Conservation (phyloP, 64 coral and sea anemone genomes). For the Anthopleura sola region DNA sequence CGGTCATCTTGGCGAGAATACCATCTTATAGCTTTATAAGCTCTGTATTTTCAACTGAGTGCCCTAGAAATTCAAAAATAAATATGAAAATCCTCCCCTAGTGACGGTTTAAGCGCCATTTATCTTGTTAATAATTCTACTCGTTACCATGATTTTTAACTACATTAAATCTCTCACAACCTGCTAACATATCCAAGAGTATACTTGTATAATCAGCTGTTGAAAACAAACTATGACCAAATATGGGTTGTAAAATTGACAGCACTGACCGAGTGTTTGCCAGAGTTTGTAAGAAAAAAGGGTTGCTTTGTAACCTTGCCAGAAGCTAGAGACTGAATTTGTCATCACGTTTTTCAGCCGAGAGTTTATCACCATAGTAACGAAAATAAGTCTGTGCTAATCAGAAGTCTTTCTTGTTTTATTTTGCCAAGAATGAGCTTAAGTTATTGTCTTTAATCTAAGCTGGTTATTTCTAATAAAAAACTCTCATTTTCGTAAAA, state of each 20-base stretch:
- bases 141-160: conserved; percentile 2
- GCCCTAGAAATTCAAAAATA: neutral
- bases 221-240: conserved; percentile 44
- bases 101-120: neutral
- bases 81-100: neutral
- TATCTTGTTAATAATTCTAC: neutral
- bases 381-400: neutral
- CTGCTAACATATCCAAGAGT: conserved; percentile 4
- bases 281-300: neutral
- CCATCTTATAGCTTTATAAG: neutral
- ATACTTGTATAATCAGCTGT: conserved; percentile 59
- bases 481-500: too few relatives aligned
- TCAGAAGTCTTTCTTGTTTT: neutral
- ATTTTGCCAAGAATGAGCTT: neutral
- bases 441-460: neutral
- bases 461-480: too few relatives aligned
- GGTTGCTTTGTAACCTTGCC: neutral
- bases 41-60: neutral
- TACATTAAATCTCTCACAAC: neutral
- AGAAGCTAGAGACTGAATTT: conserved; percentile 7
- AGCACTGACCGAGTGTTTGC: neutral
- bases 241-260: conserved; percentile 47
- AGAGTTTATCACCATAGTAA: neutral
- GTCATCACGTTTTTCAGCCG: neutral
- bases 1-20: conserved; percentile 21